phyloP scores from a whole-genome alignment of 2,113 vertebrate genomes.

The Dipodomys spectabilis region DNA sequence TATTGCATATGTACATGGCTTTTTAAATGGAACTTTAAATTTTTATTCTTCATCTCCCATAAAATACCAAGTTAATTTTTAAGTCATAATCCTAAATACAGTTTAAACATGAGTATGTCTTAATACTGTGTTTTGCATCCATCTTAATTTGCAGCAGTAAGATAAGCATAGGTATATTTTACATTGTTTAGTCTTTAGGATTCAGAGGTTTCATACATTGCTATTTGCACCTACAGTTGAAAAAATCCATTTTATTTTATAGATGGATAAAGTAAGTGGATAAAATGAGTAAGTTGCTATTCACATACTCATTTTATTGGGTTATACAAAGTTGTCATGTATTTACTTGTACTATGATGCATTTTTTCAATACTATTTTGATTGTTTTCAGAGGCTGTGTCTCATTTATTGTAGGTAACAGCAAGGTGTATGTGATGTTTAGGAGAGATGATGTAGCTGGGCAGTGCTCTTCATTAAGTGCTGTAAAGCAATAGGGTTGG shows the following conservation, averaged over 20 bases:
- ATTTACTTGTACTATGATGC: neutral
- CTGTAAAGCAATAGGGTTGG: neutral
- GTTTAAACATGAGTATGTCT: neutral
- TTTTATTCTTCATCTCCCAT: conserved; percentile 14
- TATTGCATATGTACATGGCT: neutral
- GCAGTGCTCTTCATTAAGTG: neutral
- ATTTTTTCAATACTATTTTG: conserved; percentile 17
- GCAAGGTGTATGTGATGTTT: neutral
- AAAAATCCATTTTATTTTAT: conserved; percentile 49
- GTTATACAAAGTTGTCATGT: neutral
- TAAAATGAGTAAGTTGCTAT: too few species aligned
- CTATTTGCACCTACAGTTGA: neutral
- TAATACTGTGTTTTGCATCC: neutral
- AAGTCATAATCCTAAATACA: conserved; percentile 18
- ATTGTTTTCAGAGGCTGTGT: neutral
- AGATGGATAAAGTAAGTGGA: neutral
- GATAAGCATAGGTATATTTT: conserved; percentile 6
- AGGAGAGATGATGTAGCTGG: neutral
- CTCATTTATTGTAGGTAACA: neutral
- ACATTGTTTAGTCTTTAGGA: neutral
- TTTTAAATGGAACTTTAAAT: neutral
- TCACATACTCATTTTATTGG: neutral
- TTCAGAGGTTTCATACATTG: neutral
- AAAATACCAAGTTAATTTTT: conserved; percentile 39
- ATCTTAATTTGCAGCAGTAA: conserved; percentile 15